Percentiles rank a stretch among this genome's conserved stretches.
phyloP scores from a whole-genome alignment of 2,113 vertebrate species.

The Spea bombifrons region DNA sequence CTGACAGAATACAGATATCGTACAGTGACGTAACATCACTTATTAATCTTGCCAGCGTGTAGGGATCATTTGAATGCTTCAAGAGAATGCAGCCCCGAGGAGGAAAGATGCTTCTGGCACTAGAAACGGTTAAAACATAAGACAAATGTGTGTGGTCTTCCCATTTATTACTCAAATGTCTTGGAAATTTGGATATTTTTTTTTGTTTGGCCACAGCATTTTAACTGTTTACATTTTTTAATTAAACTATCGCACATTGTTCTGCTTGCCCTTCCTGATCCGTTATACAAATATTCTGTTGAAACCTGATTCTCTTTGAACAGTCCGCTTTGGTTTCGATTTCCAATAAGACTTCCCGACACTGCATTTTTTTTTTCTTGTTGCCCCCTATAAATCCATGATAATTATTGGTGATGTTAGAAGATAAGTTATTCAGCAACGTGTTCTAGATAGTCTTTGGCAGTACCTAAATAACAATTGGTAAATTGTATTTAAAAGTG shows the following conservation, averaged over 20 bases:
- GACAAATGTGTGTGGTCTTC: no score
- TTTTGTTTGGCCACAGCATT: conserved; percentile 30
- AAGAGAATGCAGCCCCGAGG: no score
- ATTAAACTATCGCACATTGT: conserved; percentile 17
- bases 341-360: neutral
- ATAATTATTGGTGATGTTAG: neutral
- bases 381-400: neutral
- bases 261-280: conserved; percentile 10
- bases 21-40: conserved; percentile 20
- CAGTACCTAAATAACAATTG: conserved; percentile 21
- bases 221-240: conserved; percentile 45
- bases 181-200: conserved; percentile 27
- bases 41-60: neutral
- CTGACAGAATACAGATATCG: conserved; percentile 17
- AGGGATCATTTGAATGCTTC: no score
- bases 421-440: conserved; percentile 13
- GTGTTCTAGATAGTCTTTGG: conserved; percentile 12
- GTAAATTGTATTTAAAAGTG: conserved; percentile 20
- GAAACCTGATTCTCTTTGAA: neutral
- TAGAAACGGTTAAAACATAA: no score
- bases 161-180: neutral
- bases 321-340: conserved; percentile 1
- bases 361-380: neutral
- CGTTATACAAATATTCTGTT: no score
- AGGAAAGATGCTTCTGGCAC: no score